These are phyloP conservation scores for Seira sanloemensis DNA, from an alignment of 2,888 invertebrate genomes.

Conservation along the genomic window DNA sequence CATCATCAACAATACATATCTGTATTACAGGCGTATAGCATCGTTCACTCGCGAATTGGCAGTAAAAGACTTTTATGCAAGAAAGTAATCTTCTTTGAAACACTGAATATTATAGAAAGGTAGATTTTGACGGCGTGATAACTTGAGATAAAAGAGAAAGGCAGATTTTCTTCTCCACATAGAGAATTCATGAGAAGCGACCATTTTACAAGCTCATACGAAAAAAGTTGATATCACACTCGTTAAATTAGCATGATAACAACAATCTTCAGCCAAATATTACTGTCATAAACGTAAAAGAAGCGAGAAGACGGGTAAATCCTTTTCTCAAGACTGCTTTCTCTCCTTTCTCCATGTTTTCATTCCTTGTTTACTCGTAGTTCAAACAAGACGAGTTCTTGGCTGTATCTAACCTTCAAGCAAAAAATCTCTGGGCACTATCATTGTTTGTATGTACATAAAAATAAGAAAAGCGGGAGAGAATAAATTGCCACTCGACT, in stretches of 20 bases:
- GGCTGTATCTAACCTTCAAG: neutral
- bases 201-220: conserved; percentile 15
- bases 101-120: conserved; percentile 49
- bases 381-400: neutral
- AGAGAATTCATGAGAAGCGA: conserved; percentile 16
- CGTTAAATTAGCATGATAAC: conserved; percentile 65
- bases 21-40: conserved; percentile 8
- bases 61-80: conserved; percentile 43
- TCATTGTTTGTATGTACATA: conserved; percentile 1
- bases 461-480: conserved; percentile 14
- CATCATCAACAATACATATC: conserved; percentile 41
- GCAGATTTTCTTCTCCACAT: neutral
- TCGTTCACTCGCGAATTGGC: conserved; percentile 19
- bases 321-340: conserved; percentile 31
- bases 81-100: conserved; percentile 56
- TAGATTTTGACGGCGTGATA: conserved; percentile 56
- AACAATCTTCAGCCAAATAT: conserved; percentile 62
- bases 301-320: conserved; percentile 46
- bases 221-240: conserved; percentile 59
- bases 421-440: conserved; percentile 6
- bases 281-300: conserved; percentile 57
- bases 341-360: conserved; percentile 13
- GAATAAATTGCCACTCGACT: conserved; percentile 9
- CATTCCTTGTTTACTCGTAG: neutral
- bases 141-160: conserved; percentile 35